Percentiles rank a stretch among this genome's conserved stretches.
Conservation (phyloP, 2,888 invertebrate genomes). For the Argyresthia goedartella region DNA sequence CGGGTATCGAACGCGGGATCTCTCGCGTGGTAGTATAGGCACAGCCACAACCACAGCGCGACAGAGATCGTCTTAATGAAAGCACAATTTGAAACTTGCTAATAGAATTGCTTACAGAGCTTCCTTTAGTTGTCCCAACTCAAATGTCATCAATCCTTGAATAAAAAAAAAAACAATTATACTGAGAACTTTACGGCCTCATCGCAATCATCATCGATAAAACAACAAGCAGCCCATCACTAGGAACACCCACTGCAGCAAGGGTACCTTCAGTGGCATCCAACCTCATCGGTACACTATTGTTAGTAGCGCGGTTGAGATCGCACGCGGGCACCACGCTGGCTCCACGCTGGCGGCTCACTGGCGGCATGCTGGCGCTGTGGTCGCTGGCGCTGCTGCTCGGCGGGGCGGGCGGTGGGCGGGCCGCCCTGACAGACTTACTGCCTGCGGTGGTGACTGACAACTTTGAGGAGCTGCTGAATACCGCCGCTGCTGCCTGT, state of each 20-base stretch:
- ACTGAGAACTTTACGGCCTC: too few relatives aligned
- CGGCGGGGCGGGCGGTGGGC: conserved; percentile 5
- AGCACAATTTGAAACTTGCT: too few relatives aligned
- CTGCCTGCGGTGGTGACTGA: conserved; percentile 25
- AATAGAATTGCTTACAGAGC: too few relatives aligned
- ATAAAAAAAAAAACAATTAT: too few relatives aligned
- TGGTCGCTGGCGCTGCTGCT: conserved; percentile 7
- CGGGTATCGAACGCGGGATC: too few relatives aligned
- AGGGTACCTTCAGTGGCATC: not conserved
- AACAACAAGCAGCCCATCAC: not conserved
- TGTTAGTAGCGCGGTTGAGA: not conserved
- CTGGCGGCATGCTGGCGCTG: not conserved
- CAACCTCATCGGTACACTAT: not conserved
- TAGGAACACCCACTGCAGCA: not conserved
- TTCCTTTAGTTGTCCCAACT: too few relatives aligned
- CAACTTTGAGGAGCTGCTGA: conserved; percentile 30
- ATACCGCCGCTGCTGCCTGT: conserved; percentile 33
- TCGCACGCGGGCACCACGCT: not conserved
- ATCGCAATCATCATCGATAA: not conserved
- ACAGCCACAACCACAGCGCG: too few relatives aligned
- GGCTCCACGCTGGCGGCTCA: not conserved
- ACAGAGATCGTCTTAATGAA: too few relatives aligned
- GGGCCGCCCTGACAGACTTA: conserved; percentile 21
- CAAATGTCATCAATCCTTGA: too few relatives aligned
- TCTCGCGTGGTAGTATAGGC: too few relatives aligned